Base-by-base conservation (phyloP, 2,113 vertebrate genomes). In the Romanogobio albipinnatus region DNA sequence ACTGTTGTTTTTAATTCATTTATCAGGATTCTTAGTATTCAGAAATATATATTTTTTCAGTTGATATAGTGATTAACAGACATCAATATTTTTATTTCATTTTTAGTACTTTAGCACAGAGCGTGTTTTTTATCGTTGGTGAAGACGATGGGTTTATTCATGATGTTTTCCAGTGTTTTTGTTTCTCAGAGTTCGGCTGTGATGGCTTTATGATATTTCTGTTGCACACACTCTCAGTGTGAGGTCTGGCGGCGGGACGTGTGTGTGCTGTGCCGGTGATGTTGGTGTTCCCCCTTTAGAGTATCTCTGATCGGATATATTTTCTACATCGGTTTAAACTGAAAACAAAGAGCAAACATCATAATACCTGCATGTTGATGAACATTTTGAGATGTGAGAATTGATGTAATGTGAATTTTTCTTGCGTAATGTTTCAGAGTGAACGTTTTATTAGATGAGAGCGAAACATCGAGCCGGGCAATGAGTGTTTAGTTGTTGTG, bases 401-500 rank as follows among this genome's bases (percentile, higher is more conserved):
- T 85, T 90, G 89, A 93, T 81, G 90, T 94, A 87, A 91, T 87
- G 91, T 93, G 91, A 88, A 89, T 74, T 91, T 92, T 81, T 92
- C 87, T 93, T 91, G 92, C 88, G 89, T 91, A 87, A 74, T 90
- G 89, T 91, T 89, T 87, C 76, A 84, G 86, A 90, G 89, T 89
- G 84, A 89, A 90, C 89, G 85, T 68, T 56, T 76, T 77, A 19
- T 43, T 92, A 91, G 89, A 92, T 78, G 86, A 92, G 94, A 92
- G 92, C 93, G 90, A 90, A 90, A 88, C 68, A 87, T 77, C 68
- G 1, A 62, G 51, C 70, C 26, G 47, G 70, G 29, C 47, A 70
- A 88, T 86, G 58, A 90, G 90, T 74, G 87, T 94, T 94, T 93
- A 89, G 91, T 89, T 90, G 87, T 90, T 83, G 92, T 94, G 84